These are phyloP conservation scores for Pangasianodon gigas DNA, from an alignment of 2,113 vertebrate species.

Conservation along the genomic window DNA sequence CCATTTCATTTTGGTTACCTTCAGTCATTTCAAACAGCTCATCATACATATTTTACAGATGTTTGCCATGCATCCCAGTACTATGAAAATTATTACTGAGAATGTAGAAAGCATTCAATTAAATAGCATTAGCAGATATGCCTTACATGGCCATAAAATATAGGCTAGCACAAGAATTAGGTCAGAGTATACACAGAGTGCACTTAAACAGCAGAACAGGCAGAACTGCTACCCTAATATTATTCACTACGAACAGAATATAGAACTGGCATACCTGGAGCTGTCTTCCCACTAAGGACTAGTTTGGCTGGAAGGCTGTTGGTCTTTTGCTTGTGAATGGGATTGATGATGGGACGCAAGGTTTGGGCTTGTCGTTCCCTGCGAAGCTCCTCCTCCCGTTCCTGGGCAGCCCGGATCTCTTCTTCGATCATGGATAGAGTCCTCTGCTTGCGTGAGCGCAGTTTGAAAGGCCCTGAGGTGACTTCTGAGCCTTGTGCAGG, in stretches of 20 bases:
- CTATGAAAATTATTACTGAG: not conserved
- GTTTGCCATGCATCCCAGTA: not conserved
- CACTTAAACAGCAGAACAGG: not conserved
- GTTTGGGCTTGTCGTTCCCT: conserved; percentile 79
- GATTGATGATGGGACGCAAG: conserved; percentile 66
- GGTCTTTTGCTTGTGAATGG: conserved; percentile 75
- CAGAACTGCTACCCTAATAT: not conserved
- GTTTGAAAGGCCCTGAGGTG: conserved; percentile 87
- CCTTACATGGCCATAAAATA: not conserved
- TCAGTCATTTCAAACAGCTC: not conserved
- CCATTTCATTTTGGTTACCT: not conserved
- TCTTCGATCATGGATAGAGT: conserved; percentile 99
- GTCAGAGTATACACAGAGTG: not conserved
- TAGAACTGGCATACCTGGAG: conserved; percentile 78
- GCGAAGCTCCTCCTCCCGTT: conserved; percentile 95
- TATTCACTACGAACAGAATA: not conserved
- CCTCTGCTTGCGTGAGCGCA: conserved; percentile 92
- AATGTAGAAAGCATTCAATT: not conserved
- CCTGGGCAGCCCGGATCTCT: conserved; percentile 95
- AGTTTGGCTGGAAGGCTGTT: conserved; percentile 79
- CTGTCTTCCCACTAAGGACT: conserved; percentile 79
- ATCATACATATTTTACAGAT: conserved; percentile 15
- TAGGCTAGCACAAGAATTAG: not conserved
- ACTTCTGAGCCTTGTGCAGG: conserved; percentile 82
- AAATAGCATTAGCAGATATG: not conserved